These are phyloP conservation scores for Mirza zaza DNA, from an alignment of 2,113 vertebrate species.

Conservation along the genomic window DNA sequence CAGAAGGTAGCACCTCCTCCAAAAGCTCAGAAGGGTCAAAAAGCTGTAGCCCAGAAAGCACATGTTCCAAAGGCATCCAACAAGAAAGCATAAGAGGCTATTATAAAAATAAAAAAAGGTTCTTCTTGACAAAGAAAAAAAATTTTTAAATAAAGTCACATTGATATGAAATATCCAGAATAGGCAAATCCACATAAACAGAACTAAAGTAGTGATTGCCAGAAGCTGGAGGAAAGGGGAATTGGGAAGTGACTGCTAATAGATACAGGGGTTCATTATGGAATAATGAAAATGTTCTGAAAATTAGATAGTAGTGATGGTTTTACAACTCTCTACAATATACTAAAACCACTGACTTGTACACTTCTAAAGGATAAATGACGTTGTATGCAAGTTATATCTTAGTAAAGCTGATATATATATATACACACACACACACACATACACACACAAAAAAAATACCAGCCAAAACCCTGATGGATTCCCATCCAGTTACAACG, in stretches of 20 bases:
- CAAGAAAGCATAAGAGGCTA: constrained; percentile 69
- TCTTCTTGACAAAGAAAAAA: constrained; percentile 59
- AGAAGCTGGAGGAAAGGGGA: not conserved
- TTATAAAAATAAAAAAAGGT: constrained; percentile 75
- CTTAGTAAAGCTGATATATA: not conserved
- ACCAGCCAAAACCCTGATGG: not conserved
- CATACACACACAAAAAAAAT: not conserved
- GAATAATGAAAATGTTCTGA: not conserved
- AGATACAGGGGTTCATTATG: not conserved
- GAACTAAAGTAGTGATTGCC: not conserved
- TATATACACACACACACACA: not conserved
- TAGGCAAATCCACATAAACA: not conserved
- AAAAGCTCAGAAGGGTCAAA: constrained; percentile 67
- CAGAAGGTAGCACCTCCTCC: constrained; percentile 45
- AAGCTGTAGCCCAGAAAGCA: constrained; percentile 64
- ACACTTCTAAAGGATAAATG: not conserved
- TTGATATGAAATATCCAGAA: not conserved
- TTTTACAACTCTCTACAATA: not conserved
- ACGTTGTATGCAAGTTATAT: not conserved
- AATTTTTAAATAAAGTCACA: not conserved
- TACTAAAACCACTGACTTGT: not conserved
- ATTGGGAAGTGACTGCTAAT: not conserved
- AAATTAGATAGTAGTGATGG: not conserved
- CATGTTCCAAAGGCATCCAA: constrained; percentile 65
- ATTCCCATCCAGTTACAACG: not conserved